Evolutionary conservation across 2,113 vertebrate genomes (phyloP).

Genomic region (Raja brachyura): DNA sequence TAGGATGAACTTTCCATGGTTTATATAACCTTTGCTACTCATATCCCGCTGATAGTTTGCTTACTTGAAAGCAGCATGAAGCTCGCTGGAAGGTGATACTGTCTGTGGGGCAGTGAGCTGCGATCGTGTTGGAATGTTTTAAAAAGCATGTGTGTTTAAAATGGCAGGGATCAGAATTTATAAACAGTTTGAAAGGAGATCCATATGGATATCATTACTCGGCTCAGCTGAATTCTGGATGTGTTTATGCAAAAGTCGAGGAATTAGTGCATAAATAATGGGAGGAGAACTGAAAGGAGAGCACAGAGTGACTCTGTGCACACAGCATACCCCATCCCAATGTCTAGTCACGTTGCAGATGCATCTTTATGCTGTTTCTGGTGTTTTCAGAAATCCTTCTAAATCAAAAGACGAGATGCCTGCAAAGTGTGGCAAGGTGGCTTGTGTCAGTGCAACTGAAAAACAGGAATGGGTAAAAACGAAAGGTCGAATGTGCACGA

Average conservation of each 20-base stretch:
- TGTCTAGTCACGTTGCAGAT: background rate
- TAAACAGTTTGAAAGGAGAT: slow-evolving; percentile 27
- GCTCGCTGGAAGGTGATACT: background rate
- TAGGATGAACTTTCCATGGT: background rate
- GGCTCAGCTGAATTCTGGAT: slow-evolving; percentile 4
- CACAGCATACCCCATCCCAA: background rate
- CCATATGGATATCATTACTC: slow-evolving; percentile 34
- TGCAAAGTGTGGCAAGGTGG: background rate
- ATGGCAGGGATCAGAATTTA: slow-evolving; percentile 32
- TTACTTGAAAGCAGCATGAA: background rate
- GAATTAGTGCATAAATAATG: slow-evolving; percentile 9
- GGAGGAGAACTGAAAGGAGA: background rate
- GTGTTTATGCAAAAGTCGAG: slow-evolving; percentile 21
- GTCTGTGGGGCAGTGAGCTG: background rate
- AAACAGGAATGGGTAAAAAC: background rate
- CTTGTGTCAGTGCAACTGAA: background rate
- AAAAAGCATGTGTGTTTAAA: slow-evolving; percentile 37
- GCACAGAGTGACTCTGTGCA: background rate
- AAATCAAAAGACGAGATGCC: background rate
- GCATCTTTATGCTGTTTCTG: too few species aligned
- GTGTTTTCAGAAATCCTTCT: background rate
- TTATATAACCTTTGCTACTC: background rate
- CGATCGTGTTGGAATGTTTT: background rate
- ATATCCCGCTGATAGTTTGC: background rate
- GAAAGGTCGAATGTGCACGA: background rate